These are phyloP conservation scores for Sisyra nigra DNA, from an alignment of 2,888 invertebrate species.

Conservation along the genomic window DNA sequence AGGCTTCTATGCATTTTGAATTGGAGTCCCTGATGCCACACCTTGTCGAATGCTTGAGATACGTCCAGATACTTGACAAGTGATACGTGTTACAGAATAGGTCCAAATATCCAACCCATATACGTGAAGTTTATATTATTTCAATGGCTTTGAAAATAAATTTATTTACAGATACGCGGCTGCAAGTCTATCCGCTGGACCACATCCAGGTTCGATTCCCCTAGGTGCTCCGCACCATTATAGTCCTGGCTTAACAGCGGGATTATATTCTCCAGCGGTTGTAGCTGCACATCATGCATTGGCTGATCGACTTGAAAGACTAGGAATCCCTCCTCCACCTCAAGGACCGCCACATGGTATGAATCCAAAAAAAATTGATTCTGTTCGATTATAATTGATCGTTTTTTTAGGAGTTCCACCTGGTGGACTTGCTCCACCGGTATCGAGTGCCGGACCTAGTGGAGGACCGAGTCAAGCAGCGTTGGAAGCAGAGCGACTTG, in stretches of 20 bases:
- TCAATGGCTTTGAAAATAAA: too few species aligned
- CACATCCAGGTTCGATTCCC: slow-evolving; percentile 16
- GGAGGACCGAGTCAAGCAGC: slow-evolving; percentile 34
- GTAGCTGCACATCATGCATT: slow-evolving; percentile 49
- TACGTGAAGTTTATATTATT: too few species aligned
- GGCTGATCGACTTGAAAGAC: slow-evolving; percentile 67
- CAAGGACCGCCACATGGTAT: slow-evolving; percentile 27
- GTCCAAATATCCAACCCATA: too few species aligned
- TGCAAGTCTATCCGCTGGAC: slow-evolving; percentile 24
- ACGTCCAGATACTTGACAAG: too few species aligned
- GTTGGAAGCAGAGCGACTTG: slow-evolving; percentile 49
- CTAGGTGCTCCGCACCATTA: slow-evolving; percentile 7
- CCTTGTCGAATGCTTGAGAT: too few species aligned
- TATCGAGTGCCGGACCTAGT: slow-evolving; percentile 34
- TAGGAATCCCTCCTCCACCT: slow-evolving; percentile 53
- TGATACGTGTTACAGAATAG: too few species aligned
- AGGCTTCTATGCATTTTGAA: too few species aligned
- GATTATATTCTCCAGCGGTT: slow-evolving; percentile 56
- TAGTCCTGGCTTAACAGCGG: slow-evolving; percentile 35
- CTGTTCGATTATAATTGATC: neutral
- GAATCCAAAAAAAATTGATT: neutral
- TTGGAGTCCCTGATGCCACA: too few species aligned
- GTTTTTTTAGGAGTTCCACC: slow-evolving; percentile 23
- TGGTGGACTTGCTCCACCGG: slow-evolving; percentile 26
- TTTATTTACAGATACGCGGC: slow-evolving; percentile 18